Percentiles rank a stretch among this genome's conserved stretches.
Conservation (phyloP, 2,888 invertebrate species). For the Temnothorax unifasciatus region DNA sequence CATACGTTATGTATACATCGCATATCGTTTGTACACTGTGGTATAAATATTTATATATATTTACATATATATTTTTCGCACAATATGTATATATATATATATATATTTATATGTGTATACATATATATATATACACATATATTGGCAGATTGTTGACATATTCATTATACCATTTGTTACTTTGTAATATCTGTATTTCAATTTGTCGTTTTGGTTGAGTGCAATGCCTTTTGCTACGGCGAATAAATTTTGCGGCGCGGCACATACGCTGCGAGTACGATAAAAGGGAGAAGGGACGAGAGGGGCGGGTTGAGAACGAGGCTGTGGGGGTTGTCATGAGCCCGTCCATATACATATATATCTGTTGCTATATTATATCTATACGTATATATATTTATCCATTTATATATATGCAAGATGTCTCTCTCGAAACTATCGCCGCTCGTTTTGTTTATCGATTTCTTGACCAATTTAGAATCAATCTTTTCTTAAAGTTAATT, state of each 20-base stretch:
- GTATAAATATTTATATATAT: constrained; percentile 67
- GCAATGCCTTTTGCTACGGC: constrained; percentile 77
- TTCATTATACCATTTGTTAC: constrained; percentile 75
- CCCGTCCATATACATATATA: constrained; percentile 66
- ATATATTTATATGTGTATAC: constrained; percentile 70
- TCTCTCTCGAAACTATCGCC: constrained; percentile 22
- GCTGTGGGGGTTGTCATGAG: constrained; percentile 71
- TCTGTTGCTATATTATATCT: constrained; percentile 51
- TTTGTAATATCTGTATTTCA: constrained; percentile 77
- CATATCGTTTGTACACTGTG: constrained; percentile 55
- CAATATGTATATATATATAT: constrained; percentile 75
- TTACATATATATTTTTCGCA: constrained; percentile 68
- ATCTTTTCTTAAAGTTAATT: constrained; percentile 2
- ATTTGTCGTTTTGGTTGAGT: constrained; percentile 78
- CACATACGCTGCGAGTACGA: constrained; percentile 40
- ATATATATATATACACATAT: constrained; percentile 66
- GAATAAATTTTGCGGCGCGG: constrained; percentile 63
- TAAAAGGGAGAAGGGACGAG: constrained; percentile 62
- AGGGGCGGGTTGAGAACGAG: constrained; percentile 69
- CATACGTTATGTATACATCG: constrained; percentile 66
- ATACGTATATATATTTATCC: constrained; percentile 47
- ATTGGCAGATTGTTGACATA: constrained; percentile 71
- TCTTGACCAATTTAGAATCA: constrained; percentile 30
- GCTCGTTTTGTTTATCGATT: constrained; percentile 28
- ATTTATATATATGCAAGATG: constrained; percentile 52